These are phyloP conservation scores for Mormoops blainvillei DNA, from an alignment of 2,113 vertebrate species.

Conservation along the genomic window DNA sequence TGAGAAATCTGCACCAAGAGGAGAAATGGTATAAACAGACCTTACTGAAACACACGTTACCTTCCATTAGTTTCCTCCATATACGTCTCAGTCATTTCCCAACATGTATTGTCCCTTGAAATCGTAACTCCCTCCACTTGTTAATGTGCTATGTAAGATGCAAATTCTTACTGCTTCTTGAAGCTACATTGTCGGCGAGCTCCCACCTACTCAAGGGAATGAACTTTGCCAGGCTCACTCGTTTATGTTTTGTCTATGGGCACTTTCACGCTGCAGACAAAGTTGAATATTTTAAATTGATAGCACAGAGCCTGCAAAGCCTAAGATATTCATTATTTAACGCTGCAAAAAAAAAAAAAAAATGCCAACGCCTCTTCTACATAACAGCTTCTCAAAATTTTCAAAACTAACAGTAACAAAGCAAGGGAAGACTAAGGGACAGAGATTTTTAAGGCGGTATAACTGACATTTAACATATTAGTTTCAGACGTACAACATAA, in stretches of 20 bases:
- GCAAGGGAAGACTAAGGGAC: neutral
- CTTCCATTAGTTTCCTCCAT: neutral
- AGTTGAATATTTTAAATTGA: neutral
- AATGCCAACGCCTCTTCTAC: neutral
- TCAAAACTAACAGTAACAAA: conserved; percentile 19
- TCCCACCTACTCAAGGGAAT: neutral
- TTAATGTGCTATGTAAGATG: neutral
- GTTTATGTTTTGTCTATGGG: neutral
- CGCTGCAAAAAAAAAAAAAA: conserved; percentile 9
- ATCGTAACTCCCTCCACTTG: neutral
- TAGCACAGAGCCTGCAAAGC: neutral
- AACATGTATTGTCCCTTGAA: neutral
- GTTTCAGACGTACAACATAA: neutral
- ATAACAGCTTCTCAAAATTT: neutral
- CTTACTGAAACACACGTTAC: neutral
- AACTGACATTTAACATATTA: neutral
- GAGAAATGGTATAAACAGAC: neutral
- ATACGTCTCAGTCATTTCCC: neutral
- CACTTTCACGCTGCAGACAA: neutral
- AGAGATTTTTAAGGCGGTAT: neutral
- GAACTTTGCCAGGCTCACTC: neutral
- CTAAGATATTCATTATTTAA: conserved; percentile 5
- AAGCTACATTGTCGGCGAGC: neutral
- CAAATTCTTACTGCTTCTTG: neutral
- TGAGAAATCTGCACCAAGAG: neutral